These are phyloP conservation scores for Resseliella maxima DNA, from an alignment of 2,888 invertebrate species.

Conservation along the genomic window DNA sequence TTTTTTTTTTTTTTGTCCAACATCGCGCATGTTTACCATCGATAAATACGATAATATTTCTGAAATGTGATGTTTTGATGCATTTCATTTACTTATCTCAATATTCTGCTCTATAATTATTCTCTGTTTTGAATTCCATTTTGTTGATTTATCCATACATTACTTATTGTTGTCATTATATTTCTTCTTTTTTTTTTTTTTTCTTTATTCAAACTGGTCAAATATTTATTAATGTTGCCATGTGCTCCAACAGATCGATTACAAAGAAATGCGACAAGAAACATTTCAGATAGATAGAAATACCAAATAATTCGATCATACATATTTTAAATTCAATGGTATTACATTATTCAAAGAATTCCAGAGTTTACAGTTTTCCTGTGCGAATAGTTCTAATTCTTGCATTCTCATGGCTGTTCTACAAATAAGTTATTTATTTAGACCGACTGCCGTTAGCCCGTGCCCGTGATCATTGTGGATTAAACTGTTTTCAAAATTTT, in stretches of 20 bases:
- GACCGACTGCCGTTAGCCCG: no score
- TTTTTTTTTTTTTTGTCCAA: neutral
- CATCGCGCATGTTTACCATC: neutral
- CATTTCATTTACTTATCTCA: neutral
- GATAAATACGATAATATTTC: conserved; percentile 9
- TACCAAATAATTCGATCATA: conserved; percentile 30
- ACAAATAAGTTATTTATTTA: no score
- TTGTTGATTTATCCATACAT: neutral
- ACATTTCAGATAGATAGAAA: neutral
- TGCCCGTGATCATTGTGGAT: no score
- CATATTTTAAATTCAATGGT: neutral
- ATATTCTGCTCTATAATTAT: no score
- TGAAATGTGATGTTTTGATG: conserved; percentile 40
- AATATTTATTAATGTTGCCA: neutral
- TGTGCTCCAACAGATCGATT: neutral
- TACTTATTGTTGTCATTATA: no score
- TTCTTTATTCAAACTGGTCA: neutral
- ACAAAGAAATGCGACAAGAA: neutral
- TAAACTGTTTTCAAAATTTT: no score
- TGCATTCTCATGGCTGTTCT: neutral
- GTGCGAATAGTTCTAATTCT: neutral
- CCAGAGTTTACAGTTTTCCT: neutral
- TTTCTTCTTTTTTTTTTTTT: neutral
- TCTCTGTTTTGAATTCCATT: neutral
- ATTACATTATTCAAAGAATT: neutral